Evolutionary conservation across 1,140 invertebrate genomes (phyloP).

Genomic region (Bombus affinis): DNA sequence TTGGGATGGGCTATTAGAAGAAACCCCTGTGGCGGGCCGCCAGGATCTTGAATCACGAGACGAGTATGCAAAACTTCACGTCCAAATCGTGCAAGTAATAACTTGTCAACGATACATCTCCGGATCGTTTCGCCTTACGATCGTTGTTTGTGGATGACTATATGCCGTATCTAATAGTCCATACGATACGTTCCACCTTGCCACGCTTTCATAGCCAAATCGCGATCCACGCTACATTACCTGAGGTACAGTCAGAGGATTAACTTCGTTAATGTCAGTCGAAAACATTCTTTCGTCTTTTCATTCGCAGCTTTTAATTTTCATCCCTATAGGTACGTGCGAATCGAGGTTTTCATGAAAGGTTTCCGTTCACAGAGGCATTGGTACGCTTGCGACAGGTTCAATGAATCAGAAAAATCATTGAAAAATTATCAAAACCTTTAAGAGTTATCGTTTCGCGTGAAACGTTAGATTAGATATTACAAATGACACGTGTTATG

Average conservation of each 20-base stretch:
- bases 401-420: too few relatives aligned
- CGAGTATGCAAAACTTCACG: slow-evolving; percentile 45
- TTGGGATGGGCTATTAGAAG: slow-evolving; percentile 39
- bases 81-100: slow-evolving; percentile 55
- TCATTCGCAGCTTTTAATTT: background rate
- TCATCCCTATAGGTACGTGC: background rate
- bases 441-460: too few relatives aligned
- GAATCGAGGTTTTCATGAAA: background rate
- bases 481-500: too few relatives aligned
- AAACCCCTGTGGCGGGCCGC: slow-evolving; percentile 19
- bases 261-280: background rate
- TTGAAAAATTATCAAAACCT: too few relatives aligned
- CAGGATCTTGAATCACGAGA: slow-evolving; percentile 41
- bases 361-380: too few relatives aligned
- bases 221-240: slow-evolving; percentile 17
- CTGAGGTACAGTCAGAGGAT: background rate
- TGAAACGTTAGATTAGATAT: too few relatives aligned
- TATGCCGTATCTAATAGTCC: slow-evolving; percentile 37
- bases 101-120: slow-evolving; percentile 50
- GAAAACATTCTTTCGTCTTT: background rate
- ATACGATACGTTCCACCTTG: slow-evolving; percentile 47
- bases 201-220: slow-evolving; percentile 25
- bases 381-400: too few relatives aligned
- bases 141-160: slow-evolving; percentile 25
- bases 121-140: slow-evolving; percentile 30